phyloP scores from a whole-genome alignment of 1,140 invertebrate genomes.

The Eumaeus atala region DNA sequence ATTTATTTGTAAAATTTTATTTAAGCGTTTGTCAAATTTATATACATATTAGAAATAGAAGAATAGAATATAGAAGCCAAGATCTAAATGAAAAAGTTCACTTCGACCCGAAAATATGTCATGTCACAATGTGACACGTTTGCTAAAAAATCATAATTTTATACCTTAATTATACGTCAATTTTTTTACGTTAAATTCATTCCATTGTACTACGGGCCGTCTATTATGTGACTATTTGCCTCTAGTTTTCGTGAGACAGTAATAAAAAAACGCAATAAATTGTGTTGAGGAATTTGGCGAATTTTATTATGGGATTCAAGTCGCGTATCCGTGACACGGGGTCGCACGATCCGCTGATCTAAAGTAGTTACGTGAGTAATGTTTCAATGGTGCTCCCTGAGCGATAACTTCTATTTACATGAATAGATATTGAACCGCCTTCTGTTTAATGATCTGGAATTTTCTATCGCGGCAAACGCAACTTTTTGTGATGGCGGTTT shows the following conservation, averaged over 20 bases:
- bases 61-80: too few species aligned
- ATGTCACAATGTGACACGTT: too few species aligned
- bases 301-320: slow-evolving; percentile 36
- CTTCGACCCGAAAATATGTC: too few species aligned
- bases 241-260: neutral
- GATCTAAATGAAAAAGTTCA: too few species aligned
- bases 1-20: too few species aligned
- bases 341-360: slow-evolving; percentile 45
- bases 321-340: slow-evolving; percentile 40
- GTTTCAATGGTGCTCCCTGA: slow-evolving; percentile 37
- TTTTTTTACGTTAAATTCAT: too few species aligned
- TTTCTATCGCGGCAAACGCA: neutral
- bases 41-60: too few species aligned
- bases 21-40: too few species aligned
- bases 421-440: slow-evolving; percentile 2
- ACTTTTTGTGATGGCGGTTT: too few species aligned
- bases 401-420: slow-evolving; percentile 3
- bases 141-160: too few species aligned
- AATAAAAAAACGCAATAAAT: slow-evolving; percentile 15
- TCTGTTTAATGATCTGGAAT: slow-evolving; percentile 2
- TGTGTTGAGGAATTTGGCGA: slow-evolving; percentile 31
- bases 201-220: too few species aligned
- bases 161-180: too few species aligned
- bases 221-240: neutral
- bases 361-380: slow-evolving; percentile 51